Percentiles rank a stretch among this genome's conserved stretches.
Conservation (phyloP, 2,113 vertebrate genomes). For the Myotis lucifugus region DNA sequence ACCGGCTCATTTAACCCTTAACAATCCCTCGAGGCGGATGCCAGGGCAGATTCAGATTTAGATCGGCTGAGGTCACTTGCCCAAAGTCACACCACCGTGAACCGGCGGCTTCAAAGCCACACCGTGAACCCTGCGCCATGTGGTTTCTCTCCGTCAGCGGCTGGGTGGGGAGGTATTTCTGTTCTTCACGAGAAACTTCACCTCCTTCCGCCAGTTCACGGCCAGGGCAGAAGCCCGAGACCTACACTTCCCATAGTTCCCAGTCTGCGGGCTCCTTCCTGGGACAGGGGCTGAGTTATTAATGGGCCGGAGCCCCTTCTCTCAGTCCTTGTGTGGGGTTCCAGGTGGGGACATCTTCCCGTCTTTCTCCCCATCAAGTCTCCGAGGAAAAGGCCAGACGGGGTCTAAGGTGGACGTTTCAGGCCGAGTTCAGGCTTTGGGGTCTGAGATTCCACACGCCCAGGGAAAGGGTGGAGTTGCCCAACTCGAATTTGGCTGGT, state of each 20-base stretch:
- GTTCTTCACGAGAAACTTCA: not conserved
- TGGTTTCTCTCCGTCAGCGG: not conserved
- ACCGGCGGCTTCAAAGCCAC: not conserved
- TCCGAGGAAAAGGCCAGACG: not conserved
- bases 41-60: not conserved
- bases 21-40: not conserved
- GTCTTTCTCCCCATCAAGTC: not conserved
- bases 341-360: not conserved
- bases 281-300: not conserved
- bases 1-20: not conserved
- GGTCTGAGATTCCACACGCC: not conserved
- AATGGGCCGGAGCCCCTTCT: not conserved
- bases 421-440: not conserved
- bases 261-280: not conserved
- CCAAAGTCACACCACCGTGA: not conserved
- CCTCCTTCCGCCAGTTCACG: not conserved
- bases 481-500: not conserved
- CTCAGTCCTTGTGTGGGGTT: not conserved
- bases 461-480: not conserved
- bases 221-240: not conserved
- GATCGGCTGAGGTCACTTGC: not conserved
- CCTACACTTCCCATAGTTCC: not conserved
- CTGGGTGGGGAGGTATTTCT: not conserved
- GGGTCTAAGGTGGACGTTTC: accelerated
- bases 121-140: accelerated